A percentile compares a stretch with the other conserved stretches of the same genome.
phyloP scores from a whole-genome alignment of 2,113 vertebrate species.

The Pipa parva region DNA sequence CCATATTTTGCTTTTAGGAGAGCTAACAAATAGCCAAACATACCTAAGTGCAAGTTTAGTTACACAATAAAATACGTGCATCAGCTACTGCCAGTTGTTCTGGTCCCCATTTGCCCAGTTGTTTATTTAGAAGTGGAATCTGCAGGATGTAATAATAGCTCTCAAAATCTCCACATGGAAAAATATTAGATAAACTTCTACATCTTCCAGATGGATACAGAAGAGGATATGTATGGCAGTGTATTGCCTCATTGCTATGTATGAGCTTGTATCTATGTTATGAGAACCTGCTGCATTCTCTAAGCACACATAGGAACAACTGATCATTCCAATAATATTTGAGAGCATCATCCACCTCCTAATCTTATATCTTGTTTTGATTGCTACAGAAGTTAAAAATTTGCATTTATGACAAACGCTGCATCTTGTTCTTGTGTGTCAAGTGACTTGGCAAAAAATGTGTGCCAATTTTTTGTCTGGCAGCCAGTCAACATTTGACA shows the following conservation, averaged over 20 bases:
- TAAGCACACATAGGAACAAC: background rate
- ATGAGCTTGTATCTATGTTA: too few relatives aligned
- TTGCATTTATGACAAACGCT: background rate
- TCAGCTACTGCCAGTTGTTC: too few relatives aligned
- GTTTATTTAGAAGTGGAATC: too few relatives aligned
- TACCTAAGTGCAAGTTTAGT: too few relatives aligned
- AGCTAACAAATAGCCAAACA: too few relatives aligned
- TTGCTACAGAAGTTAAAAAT: background rate
- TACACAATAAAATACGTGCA: too few relatives aligned
- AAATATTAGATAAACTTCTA: background rate
- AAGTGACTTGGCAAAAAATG: constrained; percentile 49
- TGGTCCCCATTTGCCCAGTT: too few relatives aligned
- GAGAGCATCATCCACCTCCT: background rate
- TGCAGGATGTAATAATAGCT: too few relatives aligned
- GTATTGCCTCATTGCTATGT: too few relatives aligned
- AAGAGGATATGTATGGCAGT: too few relatives aligned
- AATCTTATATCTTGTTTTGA: background rate
- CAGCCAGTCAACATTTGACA: constrained; percentile 43
- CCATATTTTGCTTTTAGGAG: too few relatives aligned
- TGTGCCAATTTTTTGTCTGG: constrained; percentile 45
- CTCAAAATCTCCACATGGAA: background rate
- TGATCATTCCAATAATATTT: background rate
- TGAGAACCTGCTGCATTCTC: background rate
- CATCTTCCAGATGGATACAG: too few relatives aligned
- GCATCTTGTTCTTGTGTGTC: constrained; percentile 42